A percentile compares a stretch with the other conserved stretches of the same genome.
These are phyloP conservation scores for Columbina picui DNA, from an alignment of 2,113 vertebrate genomes.

Conservation along the genomic window DNA sequence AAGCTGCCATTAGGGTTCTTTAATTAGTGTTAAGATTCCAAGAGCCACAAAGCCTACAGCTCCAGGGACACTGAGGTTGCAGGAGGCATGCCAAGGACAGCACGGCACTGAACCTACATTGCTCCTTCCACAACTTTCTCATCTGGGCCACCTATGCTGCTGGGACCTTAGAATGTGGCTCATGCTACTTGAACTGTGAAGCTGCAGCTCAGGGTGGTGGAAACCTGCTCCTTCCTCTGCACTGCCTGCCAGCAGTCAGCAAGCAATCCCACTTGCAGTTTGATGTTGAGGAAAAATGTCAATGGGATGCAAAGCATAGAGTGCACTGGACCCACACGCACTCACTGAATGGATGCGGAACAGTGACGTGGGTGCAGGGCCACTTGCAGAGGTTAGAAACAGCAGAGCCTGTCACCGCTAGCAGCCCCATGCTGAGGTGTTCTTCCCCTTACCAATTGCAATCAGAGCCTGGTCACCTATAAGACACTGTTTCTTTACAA, in stretches of 20 bases:
- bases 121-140: too few relatives aligned
- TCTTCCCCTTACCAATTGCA: background rate
- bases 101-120: too few relatives aligned
- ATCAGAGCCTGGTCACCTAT: background rate
- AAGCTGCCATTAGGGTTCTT: too few relatives aligned
- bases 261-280: background rate
- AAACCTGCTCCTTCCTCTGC: background rate
- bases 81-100: too few relatives aligned
- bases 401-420: rapidly evolving
- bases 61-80: too few relatives aligned
- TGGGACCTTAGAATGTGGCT: background rate
- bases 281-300: background rate
- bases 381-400: background rate
- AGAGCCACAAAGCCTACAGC: too few relatives aligned
- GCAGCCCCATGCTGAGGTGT: background rate
- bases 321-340: too few relatives aligned
- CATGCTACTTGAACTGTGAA: background rate
- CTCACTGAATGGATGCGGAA: background rate
- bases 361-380: background rate
- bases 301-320: background rate
- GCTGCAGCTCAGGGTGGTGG: background rate
- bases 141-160: too few relatives aligned
- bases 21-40: too few relatives aligned
- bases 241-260: background rate
- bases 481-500: background rate